Conservation (phyloP, 2,113 vertebrate species). For the Lipophrys pholis region DNA sequence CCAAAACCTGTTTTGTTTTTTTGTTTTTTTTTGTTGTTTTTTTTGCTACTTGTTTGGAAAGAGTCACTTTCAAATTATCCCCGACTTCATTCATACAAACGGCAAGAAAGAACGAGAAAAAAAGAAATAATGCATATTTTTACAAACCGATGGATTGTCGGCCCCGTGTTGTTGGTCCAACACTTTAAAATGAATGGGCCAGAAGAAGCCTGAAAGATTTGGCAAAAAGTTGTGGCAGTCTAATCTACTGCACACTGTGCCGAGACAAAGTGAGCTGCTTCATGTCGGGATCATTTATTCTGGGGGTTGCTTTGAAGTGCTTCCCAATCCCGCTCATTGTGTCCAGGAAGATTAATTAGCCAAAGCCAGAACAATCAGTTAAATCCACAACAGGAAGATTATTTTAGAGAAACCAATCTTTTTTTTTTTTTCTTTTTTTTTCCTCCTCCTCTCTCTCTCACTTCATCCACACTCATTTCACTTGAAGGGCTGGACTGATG, state of each 20-base stretch:
- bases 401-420: slow-evolving; percentile 81
- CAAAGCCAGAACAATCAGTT: slow-evolving; percentile 83
- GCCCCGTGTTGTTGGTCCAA: slow-evolving; percentile 57
- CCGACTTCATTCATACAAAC: slow-evolving; percentile 49
- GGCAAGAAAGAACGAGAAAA: slow-evolving; percentile 17
- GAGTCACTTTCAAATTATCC: slow-evolving; percentile 66
- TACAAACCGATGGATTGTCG: slow-evolving; percentile 60
- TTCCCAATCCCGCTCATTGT: slow-evolving; percentile 82
- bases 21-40: slow-evolving; percentile 25
- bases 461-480: slow-evolving; percentile 39
- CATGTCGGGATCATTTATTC: slow-evolving; percentile 79
- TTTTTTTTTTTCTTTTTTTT: not conserved
- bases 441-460: slow-evolving; percentile 19
- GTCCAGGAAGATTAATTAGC: slow-evolving; percentile 84
- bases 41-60: slow-evolving; percentile 58
- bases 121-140: slow-evolving; percentile 42
- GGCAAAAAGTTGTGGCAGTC: slow-evolving; percentile 65
- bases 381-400: slow-evolving; percentile 86
- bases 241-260: slow-evolving; percentile 77
- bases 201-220: slow-evolving; percentile 61
- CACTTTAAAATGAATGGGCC: slow-evolving; percentile 56
- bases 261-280: slow-evolving; percentile 74
- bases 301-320: slow-evolving; percentile 80
- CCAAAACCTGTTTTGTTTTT: slow-evolving; percentile 30
- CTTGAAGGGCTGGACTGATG: slow-evolving; percentile 55